These are phyloP conservation scores for Temnothorax nylanderi DNA, from an alignment of 1,140 invertebrate species.

Conservation along the genomic window DNA sequence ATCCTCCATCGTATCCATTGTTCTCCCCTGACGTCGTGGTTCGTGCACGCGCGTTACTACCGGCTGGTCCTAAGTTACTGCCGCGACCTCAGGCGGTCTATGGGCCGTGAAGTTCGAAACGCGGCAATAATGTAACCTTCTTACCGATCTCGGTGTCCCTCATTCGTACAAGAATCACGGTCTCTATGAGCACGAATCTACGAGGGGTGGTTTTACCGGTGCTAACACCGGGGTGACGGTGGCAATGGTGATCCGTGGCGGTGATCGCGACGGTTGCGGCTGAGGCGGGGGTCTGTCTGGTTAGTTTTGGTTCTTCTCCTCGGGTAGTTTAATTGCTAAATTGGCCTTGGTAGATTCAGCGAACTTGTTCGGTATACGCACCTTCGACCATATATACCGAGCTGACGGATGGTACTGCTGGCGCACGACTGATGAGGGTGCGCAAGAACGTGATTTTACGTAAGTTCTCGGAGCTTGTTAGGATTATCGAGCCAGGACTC, in stretches of 20 bases:
- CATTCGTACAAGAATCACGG: slow-evolving; percentile 68
- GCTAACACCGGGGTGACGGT: slow-evolving; percentile 28
- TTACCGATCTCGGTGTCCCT: slow-evolving; percentile 71
- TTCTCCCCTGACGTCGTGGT: slow-evolving; percentile 39
- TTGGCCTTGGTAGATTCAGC: slow-evolving; percentile 71
- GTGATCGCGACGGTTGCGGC: slow-evolving; percentile 49
- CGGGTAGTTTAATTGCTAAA: slow-evolving; percentile 80
- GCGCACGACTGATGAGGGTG: slow-evolving; percentile 15
- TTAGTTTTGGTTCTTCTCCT: slow-evolving; percentile 75
- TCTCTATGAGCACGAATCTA: slow-evolving; percentile 67
- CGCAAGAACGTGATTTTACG: slow-evolving; percentile 3
- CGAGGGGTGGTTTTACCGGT: slow-evolving; percentile 54
- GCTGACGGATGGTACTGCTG: slow-evolving; percentile 39
- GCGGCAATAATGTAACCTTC: slow-evolving; percentile 80
- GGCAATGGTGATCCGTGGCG: slow-evolving; percentile 11
- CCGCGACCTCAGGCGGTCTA: slow-evolving; percentile 73
- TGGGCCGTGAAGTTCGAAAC: slow-evolving; percentile 78
- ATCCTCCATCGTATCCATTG: slow-evolving; percentile 46
- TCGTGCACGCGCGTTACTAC: slow-evolving; percentile 62
- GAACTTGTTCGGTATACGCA: slow-evolving; percentile 24
- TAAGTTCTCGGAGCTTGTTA: slow-evolving; percentile 24
- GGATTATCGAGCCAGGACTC: slow-evolving; percentile 14
- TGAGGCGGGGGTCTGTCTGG: slow-evolving; percentile 60
- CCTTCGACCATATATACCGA: not conserved
- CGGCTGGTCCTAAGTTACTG: slow-evolving; percentile 74